Conservation (phyloP, 2,113 vertebrate genomes). For the Poecile atricapillus region DNA sequence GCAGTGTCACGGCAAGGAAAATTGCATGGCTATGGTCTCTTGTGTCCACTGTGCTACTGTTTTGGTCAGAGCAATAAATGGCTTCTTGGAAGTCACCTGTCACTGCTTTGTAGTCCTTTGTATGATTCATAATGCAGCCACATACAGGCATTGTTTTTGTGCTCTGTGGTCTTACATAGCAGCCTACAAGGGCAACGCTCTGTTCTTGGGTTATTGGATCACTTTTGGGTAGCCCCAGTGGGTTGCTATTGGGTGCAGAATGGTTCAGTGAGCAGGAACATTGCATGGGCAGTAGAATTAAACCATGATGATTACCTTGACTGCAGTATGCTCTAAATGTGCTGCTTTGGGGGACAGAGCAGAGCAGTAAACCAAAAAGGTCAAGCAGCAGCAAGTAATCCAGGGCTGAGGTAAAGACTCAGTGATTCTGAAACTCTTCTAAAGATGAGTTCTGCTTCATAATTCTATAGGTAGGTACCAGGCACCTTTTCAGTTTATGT, state of each 20-base stretch:
- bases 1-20: background rate
- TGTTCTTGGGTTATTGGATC: background rate
- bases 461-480: background rate
- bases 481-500: background rate
- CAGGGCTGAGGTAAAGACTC: background rate
- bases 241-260: background rate
- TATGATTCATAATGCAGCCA: background rate
- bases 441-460: background rate
- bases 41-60: background rate
- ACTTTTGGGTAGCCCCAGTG: background rate
- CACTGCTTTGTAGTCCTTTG: background rate
- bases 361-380: background rate
- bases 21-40: background rate
- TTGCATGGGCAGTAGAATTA: background rate
- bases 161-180: background rate
- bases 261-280: background rate
- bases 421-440: background rate
- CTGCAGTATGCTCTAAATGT: background rate
- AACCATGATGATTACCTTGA: background rate
- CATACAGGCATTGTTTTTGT: background rate
- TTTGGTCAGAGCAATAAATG: background rate
- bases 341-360: background rate
- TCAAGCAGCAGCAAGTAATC: background rate
- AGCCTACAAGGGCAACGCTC: rapidly evolving
- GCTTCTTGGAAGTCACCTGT: background rate